Base-by-base conservation (phyloP, 2,113 vertebrate genomes). In the Symphodus melops region DNA sequence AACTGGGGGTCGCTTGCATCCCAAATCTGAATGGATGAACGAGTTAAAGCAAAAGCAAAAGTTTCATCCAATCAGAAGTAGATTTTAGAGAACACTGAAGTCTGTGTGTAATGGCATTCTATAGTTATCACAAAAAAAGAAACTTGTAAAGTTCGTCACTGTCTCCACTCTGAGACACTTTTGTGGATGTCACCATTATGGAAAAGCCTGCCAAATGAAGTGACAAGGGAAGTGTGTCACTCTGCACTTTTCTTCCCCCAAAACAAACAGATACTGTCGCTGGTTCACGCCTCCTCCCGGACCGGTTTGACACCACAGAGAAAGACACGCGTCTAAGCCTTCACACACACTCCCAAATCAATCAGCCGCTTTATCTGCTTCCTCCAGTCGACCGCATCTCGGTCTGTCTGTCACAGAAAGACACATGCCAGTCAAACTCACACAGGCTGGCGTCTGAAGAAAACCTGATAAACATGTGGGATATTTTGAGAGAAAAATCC, bases 231-330 rank as follows among this genome's bases (percentile, higher is more conserved):
- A 72, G 36, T 10, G 74, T 75, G 86, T 78, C 64, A 72, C 68
- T 46, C 68, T 71, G 63, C 46, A 55, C 68, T 65, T 62, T 72
- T 86, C 72, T 71, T 74, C 44, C 39, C 14, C 59, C 33, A 68
- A 88, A 84, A 91, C 86, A 91, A 90, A 90, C 75, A 85, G 33
- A 69, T 20, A 79, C 78, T 89, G 83, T 88, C 71, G 44, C 62
- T 68, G 51, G 36, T 73, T 64, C 70, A 77, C 2, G 61, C 62
- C 64, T 72, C 85, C 76, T 75, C 88, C 72, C 59, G 3, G 66
- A 89, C 89, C 59, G 66, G 89, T 91, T 89, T 81, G 81, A 87
- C 51, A 39, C 70, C 77, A 66, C 17, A 48, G 8, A 51, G 56
- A 48, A 2, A 54, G 80, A 78, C 91, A 83, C 77, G 42, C 37